phyloP scores from a whole-genome alignment of 2,113 vertebrate genomes.

The Pyxicephalus adspersus region DNA sequence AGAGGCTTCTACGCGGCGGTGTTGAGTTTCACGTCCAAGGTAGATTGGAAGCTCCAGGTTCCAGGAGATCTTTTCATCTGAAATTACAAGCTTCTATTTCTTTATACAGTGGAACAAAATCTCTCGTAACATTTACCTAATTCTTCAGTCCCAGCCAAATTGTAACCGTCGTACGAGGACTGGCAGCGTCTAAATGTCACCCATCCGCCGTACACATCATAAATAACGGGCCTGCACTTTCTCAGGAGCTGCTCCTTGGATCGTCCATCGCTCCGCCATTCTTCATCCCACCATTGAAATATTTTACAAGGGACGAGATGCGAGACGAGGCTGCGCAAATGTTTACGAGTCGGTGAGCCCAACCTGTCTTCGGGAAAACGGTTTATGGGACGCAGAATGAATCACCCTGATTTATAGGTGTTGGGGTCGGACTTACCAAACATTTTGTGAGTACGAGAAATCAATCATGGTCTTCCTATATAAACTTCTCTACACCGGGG shows the following conservation, averaged over 20 bases:
- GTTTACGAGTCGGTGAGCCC: conserved; percentile 11
- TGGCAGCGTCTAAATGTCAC: conserved; percentile 61
- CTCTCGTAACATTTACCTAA: conserved; percentile 70
- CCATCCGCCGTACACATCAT: conserved; percentile 32
- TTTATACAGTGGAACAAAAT: conserved; percentile 63
- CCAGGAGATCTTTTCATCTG: conserved; percentile 43
- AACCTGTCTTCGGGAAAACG: conserved; percentile 1
- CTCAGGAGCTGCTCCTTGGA: conserved; percentile 17
- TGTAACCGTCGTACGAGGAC: conserved; percentile 53
- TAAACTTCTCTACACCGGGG: too few species aligned
- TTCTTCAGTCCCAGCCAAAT: conserved; percentile 62
- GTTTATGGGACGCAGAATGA: conserved; percentile 6
- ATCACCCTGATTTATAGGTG: conserved; percentile 8
- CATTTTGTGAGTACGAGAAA: background rate
- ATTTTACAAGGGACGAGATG: conserved; percentile 20
- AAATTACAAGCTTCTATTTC: conserved; percentile 69
- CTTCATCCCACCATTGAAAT: conserved; percentile 15
- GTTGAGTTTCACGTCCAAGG: too few species aligned
- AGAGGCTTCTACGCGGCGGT: background rate
- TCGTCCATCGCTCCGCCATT: background rate
- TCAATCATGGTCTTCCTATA: too few species aligned
- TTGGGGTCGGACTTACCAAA: background rate
- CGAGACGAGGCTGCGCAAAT: background rate
- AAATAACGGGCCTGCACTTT: conserved; percentile 54
- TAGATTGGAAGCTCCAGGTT: background rate